Evolutionary conservation across 2,113 vertebrate genomes (phyloP), one percentile per base, ranked within the genome.

Genomic region (pig (Sus scrofa)): DNA sequence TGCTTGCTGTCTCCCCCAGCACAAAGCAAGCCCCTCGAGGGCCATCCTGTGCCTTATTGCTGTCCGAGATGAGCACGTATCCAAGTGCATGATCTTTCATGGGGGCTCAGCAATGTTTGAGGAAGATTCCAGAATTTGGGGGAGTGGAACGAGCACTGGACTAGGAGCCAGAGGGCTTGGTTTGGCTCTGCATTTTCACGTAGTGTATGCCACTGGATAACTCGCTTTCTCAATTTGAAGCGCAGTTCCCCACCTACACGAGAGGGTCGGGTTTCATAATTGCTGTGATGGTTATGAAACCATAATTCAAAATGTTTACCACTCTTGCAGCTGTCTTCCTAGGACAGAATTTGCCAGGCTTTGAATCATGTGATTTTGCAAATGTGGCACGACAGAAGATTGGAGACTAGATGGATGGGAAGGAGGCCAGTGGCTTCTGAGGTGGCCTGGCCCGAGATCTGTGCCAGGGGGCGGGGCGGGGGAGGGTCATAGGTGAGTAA

Each of bases 301-400:
- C 37, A 19, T 65, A 84, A 81, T 83, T 68, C 9, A 60, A 86
- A 86, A 44, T 62, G 16, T 52, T 95, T 30, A 39, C 18, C 22
- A 26, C 12, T 84, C 75, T 34, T 14, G 32, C 0, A 11, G 67
- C 27, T 26, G 3, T 44, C 16, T 27, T 65, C 52, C 39, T 52
- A 16, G 37, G 19, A 50, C 50, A 83, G 50, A 78, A 50, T 32
- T 83, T 73, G 27, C 56, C 89, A 32, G 32, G 54, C 37, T 73
- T 92, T 85, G 62, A 89, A 92, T 63, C 34, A 22, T 34, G 27
- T 39, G 20, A 79, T 54, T 81, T 93, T 95, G 78, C 32, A 56
- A 44, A 54, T 68, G 9, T 44, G n/a, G 19, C 30, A n/a, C 1
- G 18, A 26, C 20, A 58, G 5, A 52, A 70, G 2, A 22, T 32